Evolutionary conservation across 2,797 vertebrate species (phyloP).

Genomic region (Cossypha polioptera): DNA sequence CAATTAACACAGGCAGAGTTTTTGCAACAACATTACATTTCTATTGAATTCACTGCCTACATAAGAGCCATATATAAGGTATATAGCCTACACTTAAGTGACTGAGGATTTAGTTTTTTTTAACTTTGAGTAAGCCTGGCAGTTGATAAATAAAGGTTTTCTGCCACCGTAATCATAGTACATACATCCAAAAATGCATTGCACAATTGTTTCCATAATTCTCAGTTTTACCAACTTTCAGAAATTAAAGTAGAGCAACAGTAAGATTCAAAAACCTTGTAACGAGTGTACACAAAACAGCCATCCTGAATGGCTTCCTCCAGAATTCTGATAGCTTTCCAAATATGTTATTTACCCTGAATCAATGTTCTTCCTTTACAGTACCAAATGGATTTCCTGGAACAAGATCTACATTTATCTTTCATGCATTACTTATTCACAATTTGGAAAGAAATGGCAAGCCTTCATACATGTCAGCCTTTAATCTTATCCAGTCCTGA

Average conservation of each 20-base stretch:
- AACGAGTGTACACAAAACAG: not conserved
- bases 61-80: not conserved
- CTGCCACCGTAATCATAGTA: conserved; percentile 55
- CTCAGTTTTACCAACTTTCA: conserved; percentile 39
- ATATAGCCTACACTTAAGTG: not conserved
- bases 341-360: not conserved
- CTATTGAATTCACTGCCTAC: not conserved
- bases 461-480: conserved; percentile 86
- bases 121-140: not conserved
- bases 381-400: conserved; percentile 5
- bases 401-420: conserved; percentile 24
- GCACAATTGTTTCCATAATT: conserved; percentile 31
- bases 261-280: conserved; percentile 43
- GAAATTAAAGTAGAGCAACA: conserved; percentile 30
- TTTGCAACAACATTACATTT: not conserved
- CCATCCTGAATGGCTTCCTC: not conserved
- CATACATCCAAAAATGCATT: conserved; percentile 40
- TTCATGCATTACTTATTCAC: conserved; percentile 56
- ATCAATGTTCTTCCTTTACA: not conserved
- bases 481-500: conserved; percentile 86
- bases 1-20: conserved; percentile 41
- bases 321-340: not conserved
- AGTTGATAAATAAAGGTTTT: conserved; percentile 10
- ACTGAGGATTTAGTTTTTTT: not conserved
- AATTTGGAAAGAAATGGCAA: conserved; percentile 79